These are phyloP conservation scores for Rhadina sibilatrix DNA, from an alignment of 2,113 vertebrate species.

Conservation along the genomic window DNA sequence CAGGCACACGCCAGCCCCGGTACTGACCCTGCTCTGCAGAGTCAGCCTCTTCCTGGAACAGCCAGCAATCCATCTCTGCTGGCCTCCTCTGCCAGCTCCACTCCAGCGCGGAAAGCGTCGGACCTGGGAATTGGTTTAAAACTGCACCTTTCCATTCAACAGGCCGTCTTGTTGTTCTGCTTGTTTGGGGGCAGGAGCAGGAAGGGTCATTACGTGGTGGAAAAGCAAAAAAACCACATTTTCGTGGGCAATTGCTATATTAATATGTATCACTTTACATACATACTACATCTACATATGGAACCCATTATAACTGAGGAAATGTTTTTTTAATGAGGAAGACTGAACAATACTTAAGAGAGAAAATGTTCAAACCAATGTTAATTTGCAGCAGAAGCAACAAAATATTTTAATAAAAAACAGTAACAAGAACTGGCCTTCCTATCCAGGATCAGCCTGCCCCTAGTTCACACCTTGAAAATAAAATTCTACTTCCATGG, in stretches of 20 bases:
- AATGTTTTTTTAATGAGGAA: slow-evolving; percentile 63
- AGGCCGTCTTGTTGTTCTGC: slow-evolving; percentile 8
- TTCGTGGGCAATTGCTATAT: not conserved
- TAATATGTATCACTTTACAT: slow-evolving; percentile 36
- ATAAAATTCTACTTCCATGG: rapidly evolving
- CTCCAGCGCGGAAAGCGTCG: not conserved
- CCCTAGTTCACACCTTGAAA: not conserved
- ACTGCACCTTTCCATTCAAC: not conserved
- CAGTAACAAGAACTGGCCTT: not conserved
- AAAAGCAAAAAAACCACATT: slow-evolving; percentile 28
- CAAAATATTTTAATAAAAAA: slow-evolving; percentile 30
- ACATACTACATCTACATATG: slow-evolving; percentile 8
- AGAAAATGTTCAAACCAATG: slow-evolving; percentile 53
- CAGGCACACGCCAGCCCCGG: rapidly evolving
- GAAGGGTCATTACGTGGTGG: slow-evolving; percentile 1
- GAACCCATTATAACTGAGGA: slow-evolving; percentile 52
- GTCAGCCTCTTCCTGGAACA: not conserved
- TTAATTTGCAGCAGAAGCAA: slow-evolving; percentile 46
- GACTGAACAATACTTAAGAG: slow-evolving; percentile 55
- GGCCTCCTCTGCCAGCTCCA: not conserved
- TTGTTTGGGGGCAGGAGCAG: not conserved
- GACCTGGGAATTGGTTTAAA: slow-evolving; percentile 42
- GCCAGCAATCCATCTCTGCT: not conserved
- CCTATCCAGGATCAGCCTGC: not conserved
- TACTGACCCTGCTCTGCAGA: not conserved